Percentiles rank a stretch among this genome's conserved stretches.
Evolutionary conservation across 2,888 invertebrate genomes (phyloP).

Genomic region (Meteorus colon): DNA sequence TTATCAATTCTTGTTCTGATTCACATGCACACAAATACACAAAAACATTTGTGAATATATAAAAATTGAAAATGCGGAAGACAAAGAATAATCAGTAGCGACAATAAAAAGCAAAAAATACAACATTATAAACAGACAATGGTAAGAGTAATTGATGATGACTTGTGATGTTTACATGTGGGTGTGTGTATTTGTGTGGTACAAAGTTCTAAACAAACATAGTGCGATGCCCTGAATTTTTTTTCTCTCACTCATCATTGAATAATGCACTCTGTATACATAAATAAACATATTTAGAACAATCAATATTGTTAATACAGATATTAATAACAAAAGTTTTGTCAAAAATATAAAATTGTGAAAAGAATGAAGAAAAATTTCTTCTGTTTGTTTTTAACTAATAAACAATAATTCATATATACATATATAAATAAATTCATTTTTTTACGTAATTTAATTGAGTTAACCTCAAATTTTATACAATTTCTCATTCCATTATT

Average conservation of each 20-base stretch:
- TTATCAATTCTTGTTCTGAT: neutral
- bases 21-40: neutral
- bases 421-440: too few relatives aligned
- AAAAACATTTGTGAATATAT: neutral
- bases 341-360: too few relatives aligned
- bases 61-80: neutral
- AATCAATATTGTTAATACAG: neutral
- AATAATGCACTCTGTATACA: neutral
- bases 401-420: too few relatives aligned
- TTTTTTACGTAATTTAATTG: neutral
- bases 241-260: constrained; percentile 1
- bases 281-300: neutral
- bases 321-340: too few relatives aligned
- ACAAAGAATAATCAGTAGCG: neutral
- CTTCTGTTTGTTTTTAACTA: too few relatives aligned
- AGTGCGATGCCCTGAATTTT: constrained; percentile 4
- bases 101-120: neutral
- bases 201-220: constrained; percentile 23
- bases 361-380: too few relatives aligned
- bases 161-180: neutral
- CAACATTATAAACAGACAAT: neutral
- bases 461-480: neutral
- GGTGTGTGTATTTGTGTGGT: neutral
- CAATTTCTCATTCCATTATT: too few relatives aligned
- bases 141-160: neutral